Conservation (phyloP, 2,888 invertebrate genomes). For the Crocallis elinguaria region DNA sequence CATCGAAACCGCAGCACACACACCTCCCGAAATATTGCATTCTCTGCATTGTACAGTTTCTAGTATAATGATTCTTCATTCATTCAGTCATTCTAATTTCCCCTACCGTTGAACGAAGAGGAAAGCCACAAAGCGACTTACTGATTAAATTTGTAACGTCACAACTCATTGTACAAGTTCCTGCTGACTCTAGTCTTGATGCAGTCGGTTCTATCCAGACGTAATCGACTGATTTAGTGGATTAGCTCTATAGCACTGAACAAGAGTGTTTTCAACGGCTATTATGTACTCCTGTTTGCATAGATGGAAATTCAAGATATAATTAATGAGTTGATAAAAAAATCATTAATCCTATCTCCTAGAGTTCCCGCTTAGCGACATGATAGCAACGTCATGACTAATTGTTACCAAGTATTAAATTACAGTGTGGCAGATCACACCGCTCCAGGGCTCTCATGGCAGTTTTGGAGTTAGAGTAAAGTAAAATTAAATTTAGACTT, state of each 20-base stretch:
- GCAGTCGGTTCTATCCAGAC: constrained; percentile 4
- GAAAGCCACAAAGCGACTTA: not conserved
- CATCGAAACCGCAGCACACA: not conserved
- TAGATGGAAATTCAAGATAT: constrained; percentile 17
- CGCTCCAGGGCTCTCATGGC: not conserved
- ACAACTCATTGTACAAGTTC: not conserved
- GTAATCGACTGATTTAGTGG: not conserved
- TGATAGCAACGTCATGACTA: constrained; percentile 10
- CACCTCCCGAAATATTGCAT: not conserved
- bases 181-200: not conserved
- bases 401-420: constrained; percentile 11
- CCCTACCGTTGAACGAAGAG: not conserved
- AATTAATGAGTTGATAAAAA: constrained; percentile 14
- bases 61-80: not conserved
- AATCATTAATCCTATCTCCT: not conserved
- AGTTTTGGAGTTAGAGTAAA: constrained; percentile 16
- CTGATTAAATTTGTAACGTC: not conserved
- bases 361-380: constrained; percentile 7
- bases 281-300: constrained; percentile 11
- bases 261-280: not conserved
- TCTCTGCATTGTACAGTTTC: constrained; percentile 6
- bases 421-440: constrained; percentile 3
- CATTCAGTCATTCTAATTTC: constrained; percentile 1
- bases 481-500: too few species aligned
- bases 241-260: not conserved